Evolutionary conservation across 2,113 vertebrate species (phyloP), one percentile per base, ranked within the genome.

Genomic region (Columbina picui): DNA sequence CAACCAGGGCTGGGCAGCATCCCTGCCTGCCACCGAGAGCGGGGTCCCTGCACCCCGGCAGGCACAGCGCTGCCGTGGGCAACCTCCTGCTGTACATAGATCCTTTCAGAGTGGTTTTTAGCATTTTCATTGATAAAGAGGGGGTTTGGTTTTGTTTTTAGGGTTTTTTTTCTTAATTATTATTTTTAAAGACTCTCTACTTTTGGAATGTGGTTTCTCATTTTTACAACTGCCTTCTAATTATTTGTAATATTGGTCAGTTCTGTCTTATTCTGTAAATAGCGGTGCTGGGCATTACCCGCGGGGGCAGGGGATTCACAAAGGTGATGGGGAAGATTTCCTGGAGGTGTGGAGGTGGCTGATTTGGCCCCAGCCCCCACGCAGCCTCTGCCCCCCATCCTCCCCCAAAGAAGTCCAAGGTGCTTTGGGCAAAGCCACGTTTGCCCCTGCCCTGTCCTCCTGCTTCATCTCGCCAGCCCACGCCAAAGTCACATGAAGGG

Each of bases 171-270:
- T 14, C 50, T 95, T 94, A 45, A 45, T 45, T 45, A 45, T 45
- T 88, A 22, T 64, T 90, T 97, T 78, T 6, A 97, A 97, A 94
- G 87, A 96, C 87, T 96, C 76, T 95, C 96, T 98, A 91, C 94
- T 97, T 97, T 96, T 92, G 92, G 96, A 97, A 97, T 97, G 98
- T 98, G 89, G 93, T 97, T 98, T 97, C 96, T 98, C 91, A 95
- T 97, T 97, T 93, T 97, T 96, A 95, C 90, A 87, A 83, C 93
- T 91, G 95, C 90, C 88, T 96, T 97, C 94, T 91, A 95, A 96
- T 96, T 95, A 88, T 97, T 94, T 96, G 95, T 96, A 94, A 90
- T 93, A 82, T 84, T 43, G 61, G 74, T 95, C 80, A 12, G 84
- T 82, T 96, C 95, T 93, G 86, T 97, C 93, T 90, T 81, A 86